Base-by-base conservation (phyloP, 2,888 invertebrate species). In the Salticus scenicus region DNA sequence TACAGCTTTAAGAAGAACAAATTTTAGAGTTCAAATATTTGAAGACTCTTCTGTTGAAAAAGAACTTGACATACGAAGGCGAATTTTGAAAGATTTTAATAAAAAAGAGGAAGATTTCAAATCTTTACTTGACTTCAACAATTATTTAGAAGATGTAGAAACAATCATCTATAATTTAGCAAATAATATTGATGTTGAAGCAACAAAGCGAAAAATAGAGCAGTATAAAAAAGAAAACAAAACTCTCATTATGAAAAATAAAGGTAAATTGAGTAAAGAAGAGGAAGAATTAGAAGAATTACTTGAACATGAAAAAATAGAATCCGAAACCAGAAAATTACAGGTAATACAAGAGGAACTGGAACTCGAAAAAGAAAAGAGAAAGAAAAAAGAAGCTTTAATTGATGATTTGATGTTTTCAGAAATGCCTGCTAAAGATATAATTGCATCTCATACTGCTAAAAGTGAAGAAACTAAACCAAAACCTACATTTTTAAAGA, bases 41-140 rank as follows among this genome's bases (percentile, higher is more conserved):
- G 99, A 99, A 92, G 98, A 99, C 92, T 93, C 98, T 0, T 94
- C 94, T 92, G 96, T 99, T 0, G 99, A 99, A 91, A 98, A 98
- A 91, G 99, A 99, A 93, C 95, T 98, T 10, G 98, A 98, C 90
- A 97, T 99, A 87, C 93, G 99, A 37, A 96, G 96, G 90, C 93
- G 95, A 89, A 94, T 99, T 28, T 92, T 98, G 14, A 89, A 95
- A 89, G 97, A 98, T 91, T 99, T 95, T 90, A 98, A 98, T 90
- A 97, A 98, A 90, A 97, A 95, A 90, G 97, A 98, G 91, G 97
- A 97, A 88, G 99, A 99, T 91, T 99, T 99, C 91, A 91, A 92
- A 0, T 93, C 94, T 0, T 91, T 97, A 79, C 92, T 94, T 51
- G 98, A 97, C 84, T 99, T 95, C 91, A 98, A 99, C 92, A 96